phyloP scores from a whole-genome alignment of 2,113 vertebrate genomes.

The Toxotes jaculatrix region DNA sequence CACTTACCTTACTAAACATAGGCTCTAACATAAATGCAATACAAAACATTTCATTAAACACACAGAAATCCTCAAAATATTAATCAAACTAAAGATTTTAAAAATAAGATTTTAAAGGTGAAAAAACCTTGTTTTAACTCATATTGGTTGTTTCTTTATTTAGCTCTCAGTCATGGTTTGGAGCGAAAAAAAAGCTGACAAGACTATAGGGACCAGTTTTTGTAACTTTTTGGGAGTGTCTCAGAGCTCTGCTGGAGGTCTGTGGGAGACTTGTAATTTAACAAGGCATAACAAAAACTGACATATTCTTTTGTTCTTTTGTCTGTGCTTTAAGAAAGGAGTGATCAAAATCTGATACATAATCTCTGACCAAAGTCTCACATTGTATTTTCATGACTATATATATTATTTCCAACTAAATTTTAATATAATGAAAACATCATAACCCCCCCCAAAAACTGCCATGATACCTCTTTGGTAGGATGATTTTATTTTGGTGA shows the following conservation, averaged over 20 bases:
- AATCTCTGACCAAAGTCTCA: neutral
- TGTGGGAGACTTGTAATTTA: neutral
- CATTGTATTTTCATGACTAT: neutral
- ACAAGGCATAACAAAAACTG: neutral
- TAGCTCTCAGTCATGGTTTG: constrained; percentile 4
- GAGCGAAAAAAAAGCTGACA: neutral
- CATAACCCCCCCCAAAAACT: neutral
- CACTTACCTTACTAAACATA: too few relatives aligned
- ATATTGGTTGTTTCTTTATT: neutral
- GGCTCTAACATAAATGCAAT: too few relatives aligned
- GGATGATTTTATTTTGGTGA: neutral
- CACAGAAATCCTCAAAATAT: neutral
- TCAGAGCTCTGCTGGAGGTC: neutral
- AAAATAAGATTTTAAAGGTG: neutral
- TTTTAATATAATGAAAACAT: neutral
- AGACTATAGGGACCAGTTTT: neutral
- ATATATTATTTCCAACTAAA: neutral
- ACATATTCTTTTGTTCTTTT: neutral
- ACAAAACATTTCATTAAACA: too few relatives aligned
- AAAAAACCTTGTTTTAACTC: neutral
- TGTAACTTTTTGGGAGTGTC: constrained; percentile 1
- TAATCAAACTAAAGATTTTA: neutral
- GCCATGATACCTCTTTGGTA: too few relatives aligned
- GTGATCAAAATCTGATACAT: neutral
- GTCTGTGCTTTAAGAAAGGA: neutral